Evolutionary conservation across 2,797 vertebrate species (phyloP).

Genomic region (Anguilla anguilla): DNA sequence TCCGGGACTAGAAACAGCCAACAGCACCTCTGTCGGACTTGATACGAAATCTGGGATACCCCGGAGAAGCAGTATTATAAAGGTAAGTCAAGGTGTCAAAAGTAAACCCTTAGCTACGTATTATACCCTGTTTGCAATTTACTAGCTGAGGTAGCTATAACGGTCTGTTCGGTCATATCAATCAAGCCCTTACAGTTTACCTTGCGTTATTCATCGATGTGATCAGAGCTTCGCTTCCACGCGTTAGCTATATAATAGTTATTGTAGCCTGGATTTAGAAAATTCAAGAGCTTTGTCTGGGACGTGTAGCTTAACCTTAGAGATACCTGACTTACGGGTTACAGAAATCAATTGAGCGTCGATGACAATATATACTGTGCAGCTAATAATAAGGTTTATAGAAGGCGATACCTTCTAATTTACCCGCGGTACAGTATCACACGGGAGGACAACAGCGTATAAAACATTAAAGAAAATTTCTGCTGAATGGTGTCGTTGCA

Average conservation of each 20-base stretch:
- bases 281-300: neutral
- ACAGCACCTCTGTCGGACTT: conserved; percentile 54
- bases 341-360: neutral
- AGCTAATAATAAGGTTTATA: neutral
- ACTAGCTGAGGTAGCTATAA: neutral
- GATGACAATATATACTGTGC: neutral
- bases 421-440: neutral
- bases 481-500: neutral
- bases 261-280: neutral
- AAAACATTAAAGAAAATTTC: neutral
- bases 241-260: neutral
- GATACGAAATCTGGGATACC: conserved; percentile 86
- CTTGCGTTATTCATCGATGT: neutral
- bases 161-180: neutral
- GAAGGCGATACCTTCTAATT: neutral
- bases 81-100: conserved; percentile 71
- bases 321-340: neutral
- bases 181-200: neutral
- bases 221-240: neutral
- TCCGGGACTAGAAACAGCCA: conserved; percentile 66
- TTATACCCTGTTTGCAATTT: neutral
- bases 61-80: conserved; percentile 95
- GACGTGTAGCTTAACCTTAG: neutral
- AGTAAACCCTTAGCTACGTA: neutral
- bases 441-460: neutral